Conservation (phyloP, 1,140 invertebrate species). For the Bursaphelenchus mucronatus region DNA sequence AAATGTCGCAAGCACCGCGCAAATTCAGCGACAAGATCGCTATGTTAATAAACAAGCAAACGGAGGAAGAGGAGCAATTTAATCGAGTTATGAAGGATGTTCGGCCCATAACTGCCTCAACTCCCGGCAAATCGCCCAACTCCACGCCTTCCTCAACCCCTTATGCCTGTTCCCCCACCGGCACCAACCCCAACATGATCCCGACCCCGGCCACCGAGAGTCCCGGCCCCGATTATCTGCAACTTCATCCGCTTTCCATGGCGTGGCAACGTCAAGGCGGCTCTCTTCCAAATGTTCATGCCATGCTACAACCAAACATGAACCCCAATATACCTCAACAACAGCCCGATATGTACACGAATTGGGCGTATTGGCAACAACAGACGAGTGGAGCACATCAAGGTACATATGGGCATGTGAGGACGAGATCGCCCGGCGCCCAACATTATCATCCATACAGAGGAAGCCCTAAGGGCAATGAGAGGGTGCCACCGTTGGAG, state of each 20-base stretch:
- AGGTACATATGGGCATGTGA: conserved; percentile 11
- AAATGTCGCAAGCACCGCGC: conserved; percentile 56
- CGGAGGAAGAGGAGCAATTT: conserved; percentile 53
- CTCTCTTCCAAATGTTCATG: conserved; percentile 50
- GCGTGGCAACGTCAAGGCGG: conserved; percentile 35
- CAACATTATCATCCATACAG: conserved; percentile 42
- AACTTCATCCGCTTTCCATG: conserved; percentile 28
- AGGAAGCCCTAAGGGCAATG: conserved; percentile 7
- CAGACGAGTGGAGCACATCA: conserved; percentile 6
- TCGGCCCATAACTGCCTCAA: conserved; percentile 38
- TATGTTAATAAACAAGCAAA: conserved; percentile 55
- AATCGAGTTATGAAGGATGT: conserved; percentile 57
- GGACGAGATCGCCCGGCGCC: conserved; percentile 44
- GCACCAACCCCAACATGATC: conserved; percentile 13
- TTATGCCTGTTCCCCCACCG: conserved; percentile 23
- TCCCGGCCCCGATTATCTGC: conserved; percentile 5
- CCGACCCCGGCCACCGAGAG: conserved; percentile 15
- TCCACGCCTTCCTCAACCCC: conserved; percentile 22
- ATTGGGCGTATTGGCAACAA: conserved; percentile 8
- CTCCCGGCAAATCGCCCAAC: conserved; percentile 25
- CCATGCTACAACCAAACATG: conserved; percentile 46
- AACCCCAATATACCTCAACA: conserved; percentile 18
- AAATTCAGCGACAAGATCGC: conserved; percentile 61
- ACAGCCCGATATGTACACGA: not conserved
- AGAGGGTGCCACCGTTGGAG: conserved; percentile 24